phyloP scores from a whole-genome alignment of 2,113 vertebrate species.

The Ptychochromis oligacanthus region DNA sequence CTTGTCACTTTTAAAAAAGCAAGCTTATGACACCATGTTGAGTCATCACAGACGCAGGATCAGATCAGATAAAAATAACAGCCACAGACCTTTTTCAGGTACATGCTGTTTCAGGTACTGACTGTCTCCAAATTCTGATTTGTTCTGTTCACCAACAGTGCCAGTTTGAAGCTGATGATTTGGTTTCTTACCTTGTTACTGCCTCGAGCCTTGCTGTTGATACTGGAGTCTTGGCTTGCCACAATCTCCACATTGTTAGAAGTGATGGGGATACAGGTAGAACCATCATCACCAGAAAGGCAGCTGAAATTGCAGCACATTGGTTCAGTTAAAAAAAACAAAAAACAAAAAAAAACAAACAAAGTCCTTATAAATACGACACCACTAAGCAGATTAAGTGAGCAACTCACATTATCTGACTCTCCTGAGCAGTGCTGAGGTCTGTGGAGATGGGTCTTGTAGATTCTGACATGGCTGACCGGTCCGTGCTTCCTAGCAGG shows the following conservation, averaged over 20 bases:
- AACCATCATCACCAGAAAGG: constrained; percentile 92
- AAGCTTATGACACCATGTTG: background rate
- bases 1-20: background rate
- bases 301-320: constrained; percentile 76
- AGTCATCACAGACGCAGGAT: constrained; percentile 1
- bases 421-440: constrained; percentile 83
- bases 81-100: background rate
- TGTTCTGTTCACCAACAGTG: background rate
- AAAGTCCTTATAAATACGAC: background rate
- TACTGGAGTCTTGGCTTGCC: constrained; percentile 96
- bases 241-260: constrained; percentile 95
- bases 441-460: constrained; percentile 80
- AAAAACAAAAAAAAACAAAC: background rate
- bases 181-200: constrained; percentile 90
- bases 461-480: constrained; percentile 79
- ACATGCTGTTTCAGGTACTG: background rate
- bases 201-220: constrained; percentile 95
- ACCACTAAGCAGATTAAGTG: background rate
- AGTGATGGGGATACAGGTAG: constrained; percentile 88
- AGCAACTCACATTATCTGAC: constrained; percentile 90
- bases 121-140: background rate
- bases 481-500: constrained; percentile 80
- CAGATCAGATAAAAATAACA: background rate
- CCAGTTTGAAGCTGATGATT: background rate
- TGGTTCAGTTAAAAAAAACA: background rate